Conservation (phyloP, 2,888 invertebrate species). For the Conchocele bisecta region DNA sequence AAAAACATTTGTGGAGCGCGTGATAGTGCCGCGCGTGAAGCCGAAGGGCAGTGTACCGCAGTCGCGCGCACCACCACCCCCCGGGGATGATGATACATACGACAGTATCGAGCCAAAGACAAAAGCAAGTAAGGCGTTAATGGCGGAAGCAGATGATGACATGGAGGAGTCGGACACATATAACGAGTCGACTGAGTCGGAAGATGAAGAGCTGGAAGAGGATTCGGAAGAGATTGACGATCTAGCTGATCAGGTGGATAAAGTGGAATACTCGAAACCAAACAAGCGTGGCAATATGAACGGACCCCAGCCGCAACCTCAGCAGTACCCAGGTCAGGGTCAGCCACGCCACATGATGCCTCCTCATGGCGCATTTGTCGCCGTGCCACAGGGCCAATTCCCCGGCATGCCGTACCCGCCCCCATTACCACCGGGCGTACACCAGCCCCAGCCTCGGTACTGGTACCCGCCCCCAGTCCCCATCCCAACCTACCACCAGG, state of each 20-base stretch:
- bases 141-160: conserved; percentile 53
- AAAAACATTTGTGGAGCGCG: conserved; percentile 66
- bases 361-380: conserved; percentile 1
- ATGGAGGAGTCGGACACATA: conserved; percentile 60
- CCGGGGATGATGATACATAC: conserved; percentile 60
- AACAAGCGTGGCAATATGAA: too few species aligned
- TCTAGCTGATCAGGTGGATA: neutral
- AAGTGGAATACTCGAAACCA: conserved; percentile 52
- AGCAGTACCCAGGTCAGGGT: conserved; percentile 21
- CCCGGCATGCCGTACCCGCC: conserved; percentile 43
- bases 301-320: too few species aligned
- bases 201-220: conserved; percentile 36
- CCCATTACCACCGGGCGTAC: conserved; percentile 52
- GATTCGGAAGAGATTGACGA: conserved; percentile 52
- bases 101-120: conserved; percentile 60
- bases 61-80: conserved; percentile 45
- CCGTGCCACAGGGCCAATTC: conserved; percentile 41
- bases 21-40: conserved; percentile 62
- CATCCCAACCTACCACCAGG: too few species aligned
- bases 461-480: conserved; percentile 58
- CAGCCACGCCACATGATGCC: conserved; percentile 2
- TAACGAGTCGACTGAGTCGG: conserved; percentile 55
- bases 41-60: conserved; percentile 10
- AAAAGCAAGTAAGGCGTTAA: conserved; percentile 31
- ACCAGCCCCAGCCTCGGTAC: conserved; percentile 66